Percentiles rank a stretch among this genome's conserved stretches.
Conservation (phyloP, 2,797 vertebrate species). For the Pogonophryne albipinna region DNA sequence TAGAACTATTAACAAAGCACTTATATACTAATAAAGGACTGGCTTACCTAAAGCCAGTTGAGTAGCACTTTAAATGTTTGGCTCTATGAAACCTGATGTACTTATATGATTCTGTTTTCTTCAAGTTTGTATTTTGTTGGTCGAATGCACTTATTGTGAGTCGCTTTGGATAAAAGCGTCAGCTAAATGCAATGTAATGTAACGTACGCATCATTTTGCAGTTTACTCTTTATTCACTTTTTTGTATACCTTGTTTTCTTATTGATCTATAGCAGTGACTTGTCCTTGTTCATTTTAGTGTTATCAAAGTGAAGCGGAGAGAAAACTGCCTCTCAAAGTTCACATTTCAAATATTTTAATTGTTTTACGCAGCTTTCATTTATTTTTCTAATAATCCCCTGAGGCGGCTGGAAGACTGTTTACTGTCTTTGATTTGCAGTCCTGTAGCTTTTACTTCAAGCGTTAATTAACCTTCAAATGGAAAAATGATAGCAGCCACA, state of each 20-base stretch:
- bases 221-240: background rate
- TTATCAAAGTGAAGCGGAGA: conserved; percentile 57
- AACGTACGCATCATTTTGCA: background rate
- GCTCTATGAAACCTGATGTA: no score
- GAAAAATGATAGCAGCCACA: conserved; percentile 73
- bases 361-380: conserved; percentile 79
- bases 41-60: no score
- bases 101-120: no score
- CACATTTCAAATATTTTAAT: conserved; percentile 81
- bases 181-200: background rate
- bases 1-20: no score
- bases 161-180: no score
- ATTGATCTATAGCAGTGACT: background rate
- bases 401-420: conserved; percentile 74
- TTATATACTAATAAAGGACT: no score
- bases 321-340: conserved; percentile 70
- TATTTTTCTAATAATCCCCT: conserved; percentile 81
- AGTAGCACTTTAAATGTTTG: no score
- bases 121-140: no score
- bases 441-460: conserved; percentile 80
- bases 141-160: no score
- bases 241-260: conserved; percentile 5
- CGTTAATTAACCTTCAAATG: conserved; percentile 86
- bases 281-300: conserved; percentile 69
- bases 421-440: conserved; percentile 82